Evolutionary conservation across 2,113 vertebrate species (phyloP), one percentile per base, ranked within the genome.

Genomic region (Tursiops truncatus): DNA sequence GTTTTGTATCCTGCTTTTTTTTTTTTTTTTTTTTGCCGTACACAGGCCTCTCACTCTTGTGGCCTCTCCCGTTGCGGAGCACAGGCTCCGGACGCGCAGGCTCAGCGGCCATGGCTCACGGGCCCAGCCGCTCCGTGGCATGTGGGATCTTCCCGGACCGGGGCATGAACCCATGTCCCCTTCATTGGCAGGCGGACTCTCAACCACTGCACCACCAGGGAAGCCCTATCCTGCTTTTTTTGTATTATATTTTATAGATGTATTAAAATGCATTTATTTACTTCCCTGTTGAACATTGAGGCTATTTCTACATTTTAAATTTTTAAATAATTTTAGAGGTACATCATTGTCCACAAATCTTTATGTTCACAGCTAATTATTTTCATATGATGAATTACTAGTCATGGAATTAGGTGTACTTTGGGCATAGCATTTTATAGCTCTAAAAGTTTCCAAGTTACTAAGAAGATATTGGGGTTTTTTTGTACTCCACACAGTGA

Each of bases 321-420:
- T 81, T 91, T 95, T 44, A 44, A 91, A 70, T 80, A 65, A 63
- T 83, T 93, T 83, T 89, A 81, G 31, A 86, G 82, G 8, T 94
- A 74, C 26, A 80, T 93, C 36, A 47, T 26, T 33, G 1, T 73
- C 31, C 20, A 67, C 5, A 88, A 84, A 93, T 95, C 17, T 86
- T 93, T 96, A 88, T 82, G 58, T 44, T 94, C 23, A n/a, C 38
- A 79, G 60, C 25, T 79, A 83, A 70, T 63, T 96, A 88, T 79
- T 74, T 95, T 50, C 82, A 56, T 86, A 68, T 86, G 50, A 79
- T 96, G 33, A 94, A 87, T 82, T 89, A 68, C 25, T 87, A 85
- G 28, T 38, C 89, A 74, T 81, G 33, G 8, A 76, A 83, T 86
- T 91, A 86, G 28, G 26, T 93, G 14, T 56, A 56, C 67, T 33